Evolutionary conservation across 2,888 invertebrate genomes (phyloP).

Genomic region (Hydriomena furcata): DNA sequence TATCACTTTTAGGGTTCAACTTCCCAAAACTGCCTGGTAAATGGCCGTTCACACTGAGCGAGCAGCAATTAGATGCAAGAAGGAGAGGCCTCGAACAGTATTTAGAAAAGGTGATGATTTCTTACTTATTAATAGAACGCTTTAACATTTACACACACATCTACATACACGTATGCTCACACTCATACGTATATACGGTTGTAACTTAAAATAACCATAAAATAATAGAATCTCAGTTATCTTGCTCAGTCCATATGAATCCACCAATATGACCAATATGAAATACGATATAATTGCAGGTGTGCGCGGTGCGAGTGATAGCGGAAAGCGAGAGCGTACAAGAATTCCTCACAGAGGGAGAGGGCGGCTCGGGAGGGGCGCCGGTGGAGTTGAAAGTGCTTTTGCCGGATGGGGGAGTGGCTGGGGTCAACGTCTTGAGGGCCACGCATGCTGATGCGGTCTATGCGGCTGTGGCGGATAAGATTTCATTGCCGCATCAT

Average conservation of each 20-base stretch:
- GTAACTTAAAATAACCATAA: too few relatives aligned
- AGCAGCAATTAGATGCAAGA: slow-evolving; percentile 97
- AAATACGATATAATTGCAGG: slow-evolving; percentile 55
- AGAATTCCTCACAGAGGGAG: slow-evolving; percentile 97
- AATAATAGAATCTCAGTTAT: too few relatives aligned
- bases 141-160: too few relatives aligned
- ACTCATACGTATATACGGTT: too few relatives aligned
- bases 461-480: slow-evolving; percentile 93
- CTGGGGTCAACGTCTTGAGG: slow-evolving; percentile 94
- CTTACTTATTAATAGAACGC: too few relatives aligned
- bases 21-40: slow-evolving; percentile 99
- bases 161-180: too few relatives aligned
- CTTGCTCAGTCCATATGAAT: too few relatives aligned
- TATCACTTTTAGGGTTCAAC: slow-evolving; percentile 86
- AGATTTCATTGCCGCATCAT: slow-evolving; percentile 91
- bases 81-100: slow-evolving; percentile 98
- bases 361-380: slow-evolving; percentile 90
- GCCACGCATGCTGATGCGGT: slow-evolving; percentile 96
- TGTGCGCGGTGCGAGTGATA: slow-evolving; percentile 98
- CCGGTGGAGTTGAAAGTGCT: slow-evolving; percentile 91
- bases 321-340: slow-evolving; percentile 99
- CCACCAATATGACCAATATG: too few relatives aligned
- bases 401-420: slow-evolving; percentile 95
- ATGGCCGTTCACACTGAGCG: slow-evolving; percentile 98
- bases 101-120: slow-evolving; percentile 89